Conservation (phyloP, 2,888 invertebrate genomes). For the Zygaena filipendulae region DNA sequence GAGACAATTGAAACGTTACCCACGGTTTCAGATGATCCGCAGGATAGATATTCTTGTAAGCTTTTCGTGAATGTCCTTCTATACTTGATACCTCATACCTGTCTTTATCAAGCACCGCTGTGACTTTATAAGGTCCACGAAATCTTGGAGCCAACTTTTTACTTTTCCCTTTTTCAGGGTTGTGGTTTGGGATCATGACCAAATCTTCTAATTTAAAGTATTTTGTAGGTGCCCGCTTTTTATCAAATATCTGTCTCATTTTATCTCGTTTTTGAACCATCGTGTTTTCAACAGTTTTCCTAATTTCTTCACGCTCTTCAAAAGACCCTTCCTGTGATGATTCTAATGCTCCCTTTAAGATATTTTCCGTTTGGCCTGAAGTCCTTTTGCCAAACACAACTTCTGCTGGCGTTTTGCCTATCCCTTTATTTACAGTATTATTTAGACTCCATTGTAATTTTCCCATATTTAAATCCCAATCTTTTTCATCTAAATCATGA, state of each 20-base stretch:
- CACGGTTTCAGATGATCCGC: slow-evolving; percentile 7
- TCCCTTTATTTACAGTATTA: slow-evolving; percentile 8
- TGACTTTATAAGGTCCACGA: slow-evolving; percentile 13
- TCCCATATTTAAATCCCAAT: slow-evolving; percentile 8
- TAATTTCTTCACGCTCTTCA: no score
- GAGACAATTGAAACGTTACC: slow-evolving; percentile 5
- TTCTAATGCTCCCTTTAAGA: no score
- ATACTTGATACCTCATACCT: slow-evolving; percentile 15
- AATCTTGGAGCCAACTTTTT: slow-evolving; percentile 12
- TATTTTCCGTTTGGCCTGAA: slow-evolving; percentile 4
- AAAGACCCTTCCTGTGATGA: not conserved
- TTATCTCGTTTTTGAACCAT: slow-evolving; percentile 1
- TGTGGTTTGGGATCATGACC: slow-evolving; percentile 13
- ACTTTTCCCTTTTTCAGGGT: slow-evolving; percentile 12
- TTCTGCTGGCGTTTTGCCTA: slow-evolving; percentile 2
- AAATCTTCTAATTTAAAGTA: slow-evolving; percentile 10
- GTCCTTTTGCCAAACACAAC: slow-evolving; percentile 1
- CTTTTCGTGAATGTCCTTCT: slow-evolving; percentile 2
- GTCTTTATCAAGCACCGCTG: slow-evolving; percentile 12
- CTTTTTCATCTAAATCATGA: not conserved
- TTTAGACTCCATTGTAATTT: slow-evolving; percentile 11
- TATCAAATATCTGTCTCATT: slow-evolving; percentile 8
- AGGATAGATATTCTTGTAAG: slow-evolving; percentile 6
- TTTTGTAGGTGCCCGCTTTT: slow-evolving; percentile 5
- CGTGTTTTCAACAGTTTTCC: slow-evolving; percentile 1